A percentile compares a stretch with the other conserved stretches of the same genome.
phyloP scores from a whole-genome alignment of 2,797 vertebrate species.

The Thamnophis elegans region DNA sequence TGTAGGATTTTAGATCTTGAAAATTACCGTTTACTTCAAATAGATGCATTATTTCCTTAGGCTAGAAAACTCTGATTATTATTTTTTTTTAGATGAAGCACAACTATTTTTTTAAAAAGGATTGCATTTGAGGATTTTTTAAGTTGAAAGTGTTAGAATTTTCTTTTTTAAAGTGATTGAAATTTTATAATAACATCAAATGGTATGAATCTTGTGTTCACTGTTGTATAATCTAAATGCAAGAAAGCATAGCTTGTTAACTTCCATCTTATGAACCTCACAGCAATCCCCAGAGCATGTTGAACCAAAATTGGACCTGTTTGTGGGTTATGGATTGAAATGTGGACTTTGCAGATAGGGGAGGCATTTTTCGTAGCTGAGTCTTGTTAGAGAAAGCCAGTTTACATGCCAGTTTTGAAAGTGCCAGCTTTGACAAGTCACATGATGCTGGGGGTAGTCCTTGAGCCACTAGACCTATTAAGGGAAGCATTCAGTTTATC shows the following conservation, averaged over 20 bases:
- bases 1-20: background rate
- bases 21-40: background rate
- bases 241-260: background rate
- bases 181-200: background rate
- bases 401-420: background rate
- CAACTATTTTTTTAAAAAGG: background rate
- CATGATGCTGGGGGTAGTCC: background rate
- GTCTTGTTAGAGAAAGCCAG: background rate
- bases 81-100: background rate
- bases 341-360: background rate
- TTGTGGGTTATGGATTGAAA: background rate
- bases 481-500: background rate
- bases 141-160: background rate
- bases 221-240: background rate
- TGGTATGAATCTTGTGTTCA: background rate
- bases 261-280: background rate
- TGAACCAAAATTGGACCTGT: background rate
- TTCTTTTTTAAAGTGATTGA: background rate
- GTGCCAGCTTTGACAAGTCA: background rate
- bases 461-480: background rate
- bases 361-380: background rate
- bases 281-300: background rate
- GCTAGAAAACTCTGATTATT: background rate
- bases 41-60: background rate
- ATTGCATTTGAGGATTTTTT: background rate